phyloP scores from a whole-genome alignment of 2,888 invertebrate species.

The Atherix ibis region DNA sequence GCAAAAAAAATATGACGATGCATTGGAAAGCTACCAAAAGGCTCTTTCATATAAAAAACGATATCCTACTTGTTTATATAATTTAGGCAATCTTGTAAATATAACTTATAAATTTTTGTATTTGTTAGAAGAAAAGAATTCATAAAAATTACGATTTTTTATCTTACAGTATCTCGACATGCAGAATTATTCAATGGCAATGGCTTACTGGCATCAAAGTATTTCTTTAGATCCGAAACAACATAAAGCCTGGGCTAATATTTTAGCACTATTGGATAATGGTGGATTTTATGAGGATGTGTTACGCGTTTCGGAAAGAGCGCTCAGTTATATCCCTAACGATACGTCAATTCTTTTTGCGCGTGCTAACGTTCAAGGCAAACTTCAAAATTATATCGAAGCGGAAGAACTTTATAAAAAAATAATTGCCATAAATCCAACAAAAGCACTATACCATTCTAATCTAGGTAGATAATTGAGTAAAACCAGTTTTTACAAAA shows the following conservation, averaged over 20 bases:
- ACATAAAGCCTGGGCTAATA: slow-evolving; percentile 81
- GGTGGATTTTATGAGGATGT: slow-evolving; percentile 55
- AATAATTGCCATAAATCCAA: slow-evolving; percentile 52
- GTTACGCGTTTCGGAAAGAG: slow-evolving; percentile 50
- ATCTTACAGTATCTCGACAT: slow-evolving; percentile 58
- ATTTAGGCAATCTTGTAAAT: slow-evolving; percentile 81
- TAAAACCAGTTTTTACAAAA: too few species aligned
- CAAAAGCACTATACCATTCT: slow-evolving; percentile 67
- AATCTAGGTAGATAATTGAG: slow-evolving; percentile 59
- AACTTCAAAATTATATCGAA: slow-evolving; percentile 54
- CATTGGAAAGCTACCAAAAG: slow-evolving; percentile 61
- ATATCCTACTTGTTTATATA: slow-evolving; percentile 89
- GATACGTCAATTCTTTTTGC: slow-evolving; percentile 71
- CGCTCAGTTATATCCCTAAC: slow-evolving; percentile 51
- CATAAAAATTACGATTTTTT: neutral
- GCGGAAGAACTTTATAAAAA: slow-evolving; percentile 68
- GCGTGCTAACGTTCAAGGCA: slow-evolving; percentile 77
- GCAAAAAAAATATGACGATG: slow-evolving; percentile 49
- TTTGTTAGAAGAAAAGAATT: neutral
- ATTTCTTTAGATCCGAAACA: slow-evolving; percentile 62
- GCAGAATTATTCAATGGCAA: slow-evolving; percentile 55
- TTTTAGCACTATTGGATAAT: slow-evolving; percentile 69
- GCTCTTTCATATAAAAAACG: slow-evolving; percentile 60
- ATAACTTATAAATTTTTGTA: slow-evolving; percentile 1
- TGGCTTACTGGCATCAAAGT: slow-evolving; percentile 69